Base-by-base conservation (phyloP, 1,140 invertebrate genomes). In the Diuraphis noxia region DNA sequence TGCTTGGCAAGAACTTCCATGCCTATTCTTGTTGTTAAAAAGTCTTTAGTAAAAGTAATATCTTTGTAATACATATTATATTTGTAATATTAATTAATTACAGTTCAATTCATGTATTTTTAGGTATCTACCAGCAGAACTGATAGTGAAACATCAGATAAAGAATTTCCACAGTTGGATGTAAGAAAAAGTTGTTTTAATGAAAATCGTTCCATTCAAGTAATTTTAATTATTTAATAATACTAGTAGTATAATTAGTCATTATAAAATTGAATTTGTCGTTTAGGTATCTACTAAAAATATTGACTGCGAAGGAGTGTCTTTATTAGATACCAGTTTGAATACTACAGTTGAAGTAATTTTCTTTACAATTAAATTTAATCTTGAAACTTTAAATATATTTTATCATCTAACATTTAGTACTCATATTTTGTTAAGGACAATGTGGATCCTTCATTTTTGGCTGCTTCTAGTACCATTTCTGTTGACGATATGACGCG, bases 271-370 rank as follows among this genome's bases (percentile, higher is more conserved):
- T 46, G 43, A 46, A 46, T 46, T 46, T 46, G 43, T 46, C 43
- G 19, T 46, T 46, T 17, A 46, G 63, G 63, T 72, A 72, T n/a
- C 63, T 72, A 13, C 63, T 72, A n/a, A 72, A 72, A 72, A 72
- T 72, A 72, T 72, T 72, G 10, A 72, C 30, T 72, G 63, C 34
- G 63, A 72, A n/a, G 30, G 63, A 72, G 63, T 72, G 30, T 72
- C 30, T 25, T n/a, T n/a, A 72, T n/a, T 72, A 34, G 63, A n/a
- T n/a, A n/a, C n/a, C n/a, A 34, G 63, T 72, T 30, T n/a, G 9
- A 72, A 72, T 72, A n/a, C 63, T n/a, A 72, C 63, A 72, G 63
- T 72, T 72, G 9, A 72, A 72, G 63, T 72, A 72, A 72, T 72
- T 72, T 72, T 72, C 63, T 72, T 72, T n/a, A 34, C 30, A n/a